These are phyloP conservation scores for Trichomycterus rosablanca DNA, from an alignment of 2,113 vertebrate genomes.

Conservation along the genomic window DNA sequence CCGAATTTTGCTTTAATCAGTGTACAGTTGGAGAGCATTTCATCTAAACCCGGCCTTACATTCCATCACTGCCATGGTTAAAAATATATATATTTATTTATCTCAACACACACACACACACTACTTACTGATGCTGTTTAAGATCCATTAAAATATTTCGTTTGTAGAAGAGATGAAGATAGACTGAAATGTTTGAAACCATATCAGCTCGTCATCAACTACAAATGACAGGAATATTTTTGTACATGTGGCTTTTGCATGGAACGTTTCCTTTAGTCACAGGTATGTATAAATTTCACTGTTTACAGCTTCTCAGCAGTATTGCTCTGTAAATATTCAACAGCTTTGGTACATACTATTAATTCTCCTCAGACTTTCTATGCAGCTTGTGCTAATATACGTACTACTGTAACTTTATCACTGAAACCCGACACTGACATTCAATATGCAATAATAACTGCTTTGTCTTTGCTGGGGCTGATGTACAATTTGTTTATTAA, in stretches of 20 bases:
- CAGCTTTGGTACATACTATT: slow-evolving; percentile 7
- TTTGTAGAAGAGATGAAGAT: slow-evolving; percentile 11
- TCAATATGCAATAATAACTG: slow-evolving; percentile 30
- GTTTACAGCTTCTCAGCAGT: slow-evolving; percentile 21
- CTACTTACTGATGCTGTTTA: too few relatives aligned
- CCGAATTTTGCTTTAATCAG: too few relatives aligned
- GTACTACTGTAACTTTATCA: slow-evolving; percentile 32
- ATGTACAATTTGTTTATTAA: slow-evolving; percentile 7
- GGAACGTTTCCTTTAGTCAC: slow-evolving; percentile 42
- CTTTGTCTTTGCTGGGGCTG: slow-evolving; percentile 1
- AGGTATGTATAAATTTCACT: slow-evolving; percentile 8
- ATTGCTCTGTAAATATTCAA: slow-evolving; percentile 15
- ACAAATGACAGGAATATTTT: too few relatives aligned
- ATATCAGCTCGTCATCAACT: slow-evolving; percentile 40
- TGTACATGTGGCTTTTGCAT: slow-evolving; percentile 38
- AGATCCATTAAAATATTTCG: too few relatives aligned
- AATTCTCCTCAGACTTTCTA: too few relatives aligned
- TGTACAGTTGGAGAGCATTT: too few relatives aligned
- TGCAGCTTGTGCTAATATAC: slow-evolving; percentile 19
- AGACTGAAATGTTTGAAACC: slow-evolving; percentile 33
- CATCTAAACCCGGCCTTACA: background rate
- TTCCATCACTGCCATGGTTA: background rate
- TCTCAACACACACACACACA: too few relatives aligned
- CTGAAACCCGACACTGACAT: slow-evolving; percentile 30
- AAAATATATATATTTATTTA: too few relatives aligned